Evolutionary conservation across 2,113 vertebrate genomes (phyloP), one percentile per base, ranked within the genome.

Genomic region (Propithecus coquereli): DNA sequence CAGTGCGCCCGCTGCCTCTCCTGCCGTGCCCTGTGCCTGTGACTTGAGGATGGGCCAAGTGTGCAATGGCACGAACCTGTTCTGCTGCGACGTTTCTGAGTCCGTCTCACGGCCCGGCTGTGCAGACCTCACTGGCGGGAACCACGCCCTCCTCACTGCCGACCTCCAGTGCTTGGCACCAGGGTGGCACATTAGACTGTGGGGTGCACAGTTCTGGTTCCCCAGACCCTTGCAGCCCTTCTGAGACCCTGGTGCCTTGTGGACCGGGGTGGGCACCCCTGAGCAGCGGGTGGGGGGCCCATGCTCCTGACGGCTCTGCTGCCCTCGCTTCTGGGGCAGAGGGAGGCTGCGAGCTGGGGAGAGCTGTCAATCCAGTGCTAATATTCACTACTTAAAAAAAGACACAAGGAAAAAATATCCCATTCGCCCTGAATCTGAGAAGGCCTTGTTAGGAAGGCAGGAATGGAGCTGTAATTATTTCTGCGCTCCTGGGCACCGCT

Each of bases 401-500:
- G 59, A 88, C 66, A 74, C 45, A 77, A 95, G 87, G 70, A 68
- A 92, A 89, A 96, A 96, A 96, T 92, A 96, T 47, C 93, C 97
- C 83, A 27, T 83, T 81, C 77, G 79, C 93, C 93, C 96, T 95
- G 93, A 97, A 95, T 97, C 94, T 88, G 94, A 94, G 96, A 84
- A 94, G 94, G 93, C 94, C 97, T 95, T 94, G 97, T 96, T 96
- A 97, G 65, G 83, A 84, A 97, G 87, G 97, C 92, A 95, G 89
- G 87, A 94, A 82, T 89, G 37, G 91, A 92, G 81, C 94, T 94
- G 95, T 96, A 97, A 97, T 97, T 97, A 98, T 95, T 95, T 97
- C 95, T 94, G 73, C 0, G 93, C 98, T 97, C 87, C 97, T 96
- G 97, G 97, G 98, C 94, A 97, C 97, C 95, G 74, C 98, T 97